These are phyloP conservation scores for Parnassius orleans DNA, from an alignment of 2,888 invertebrate species.

Conservation along the genomic window DNA sequence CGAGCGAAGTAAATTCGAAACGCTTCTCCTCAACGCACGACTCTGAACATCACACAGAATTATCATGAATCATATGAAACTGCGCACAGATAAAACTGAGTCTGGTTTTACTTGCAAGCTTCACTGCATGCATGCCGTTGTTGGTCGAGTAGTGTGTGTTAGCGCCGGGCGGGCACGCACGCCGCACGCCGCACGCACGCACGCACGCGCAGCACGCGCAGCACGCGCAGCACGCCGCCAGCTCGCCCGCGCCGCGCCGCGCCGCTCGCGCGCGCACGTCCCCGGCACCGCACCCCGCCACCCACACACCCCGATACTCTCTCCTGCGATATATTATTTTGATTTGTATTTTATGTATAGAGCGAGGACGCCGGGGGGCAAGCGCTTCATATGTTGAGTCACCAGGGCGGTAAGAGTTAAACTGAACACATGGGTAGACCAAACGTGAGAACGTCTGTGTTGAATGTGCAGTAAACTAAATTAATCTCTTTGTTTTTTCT, in stretches of 20 bases:
- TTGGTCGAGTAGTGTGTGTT: constrained; percentile 73
- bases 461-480: constrained; percentile 77
- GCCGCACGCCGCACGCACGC: constrained; percentile 8
- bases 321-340: constrained; percentile 80
- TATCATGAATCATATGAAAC: constrained; percentile 79
- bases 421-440: constrained; percentile 76
- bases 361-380: constrained; percentile 95
- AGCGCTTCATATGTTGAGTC: constrained; percentile 93
- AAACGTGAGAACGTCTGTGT: constrained; percentile 80
- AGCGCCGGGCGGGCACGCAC: constrained; percentile 36
- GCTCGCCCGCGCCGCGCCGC: constrained; percentile 42
- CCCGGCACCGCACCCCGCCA: constrained; percentile 48
- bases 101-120: constrained; percentile 81
- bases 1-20: constrained; percentile 80
- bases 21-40: constrained; percentile 81
- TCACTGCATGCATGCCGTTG: constrained; percentile 79
- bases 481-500: constrained; percentile 76
- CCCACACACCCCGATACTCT: constrained; percentile 76
- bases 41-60: constrained; percentile 79
- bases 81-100: constrained; percentile 79
- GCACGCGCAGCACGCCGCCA: constrained; percentile 43
- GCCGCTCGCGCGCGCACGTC: constrained; percentile 51
- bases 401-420: constrained; percentile 95
- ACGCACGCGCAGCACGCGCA: constrained; percentile 24
- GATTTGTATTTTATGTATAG: constrained; percentile 86